phyloP scores from a whole-genome alignment of 1,140 invertebrate species.

The Papilio aristodemus region DNA sequence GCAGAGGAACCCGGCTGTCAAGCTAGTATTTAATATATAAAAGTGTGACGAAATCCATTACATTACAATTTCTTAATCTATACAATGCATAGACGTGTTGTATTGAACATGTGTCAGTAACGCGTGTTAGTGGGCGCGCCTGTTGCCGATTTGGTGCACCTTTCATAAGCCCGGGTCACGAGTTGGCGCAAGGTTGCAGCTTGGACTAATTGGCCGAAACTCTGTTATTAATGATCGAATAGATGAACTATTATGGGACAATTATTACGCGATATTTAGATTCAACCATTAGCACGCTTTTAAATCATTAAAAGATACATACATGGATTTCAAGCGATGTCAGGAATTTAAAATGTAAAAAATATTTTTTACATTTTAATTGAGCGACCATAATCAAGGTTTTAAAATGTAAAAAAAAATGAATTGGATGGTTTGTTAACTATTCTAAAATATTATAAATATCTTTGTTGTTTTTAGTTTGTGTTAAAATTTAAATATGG shows the following conservation, averaged over 20 bases:
- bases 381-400: too few relatives aligned
- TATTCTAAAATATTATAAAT: not conserved
- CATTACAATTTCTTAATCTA: slow-evolving; percentile 8
- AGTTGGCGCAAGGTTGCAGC: slow-evolving; percentile 37
- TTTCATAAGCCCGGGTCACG: slow-evolving; percentile 45
- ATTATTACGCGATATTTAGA: not conserved
- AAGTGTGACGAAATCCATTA: not conserved
- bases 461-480: not conserved
- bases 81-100: slow-evolving; percentile 6
- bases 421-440: too few relatives aligned
- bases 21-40: not conserved
- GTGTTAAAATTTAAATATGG: not conserved
- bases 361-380: too few relatives aligned
- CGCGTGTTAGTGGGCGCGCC: slow-evolving; percentile 41
- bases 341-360: not conserved
- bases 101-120: slow-evolving; percentile 38
- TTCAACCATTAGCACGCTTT: not conserved
- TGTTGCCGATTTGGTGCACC: slow-evolving; percentile 43
- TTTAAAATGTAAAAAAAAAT: too few relatives aligned
- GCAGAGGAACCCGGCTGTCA: not conserved
- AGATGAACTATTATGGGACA: slow-evolving; percentile 32
- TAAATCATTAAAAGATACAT: not conserved
- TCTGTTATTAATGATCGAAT: slow-evolving; percentile 23
- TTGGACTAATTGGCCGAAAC: slow-evolving; percentile 35
- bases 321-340: too few relatives aligned